Evolutionary conservation across 2,113 vertebrate species (phyloP), one percentile per base, ranked within the genome.

Genomic region (Rhabdomys dilectus): DNA sequence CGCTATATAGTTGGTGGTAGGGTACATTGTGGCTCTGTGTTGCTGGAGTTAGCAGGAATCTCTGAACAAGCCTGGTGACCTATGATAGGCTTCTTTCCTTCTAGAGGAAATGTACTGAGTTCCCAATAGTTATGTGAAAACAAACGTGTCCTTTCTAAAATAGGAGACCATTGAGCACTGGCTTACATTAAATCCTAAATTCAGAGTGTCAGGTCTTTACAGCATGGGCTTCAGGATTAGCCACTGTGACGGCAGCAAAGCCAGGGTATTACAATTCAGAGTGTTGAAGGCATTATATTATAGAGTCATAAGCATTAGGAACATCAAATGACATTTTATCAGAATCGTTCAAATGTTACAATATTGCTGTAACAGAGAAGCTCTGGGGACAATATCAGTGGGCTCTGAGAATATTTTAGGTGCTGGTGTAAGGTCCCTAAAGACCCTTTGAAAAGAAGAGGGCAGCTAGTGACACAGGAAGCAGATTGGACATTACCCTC

Each of bases 141-240:
- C 12, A 60, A 81, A 58, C 4, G 19, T 95, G 39, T 10, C 91
- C 17, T 94, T 96, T 72, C 31, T 89, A 53, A 95, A 58, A 36
- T 26, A 58, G 56, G 42, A 66, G 81, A 13, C 42, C 70, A 70
- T 24, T 48, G 60, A 56, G 81, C 22, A 92, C 84, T 76, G 88
- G 81, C 85, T 96, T 36, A 91, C 9, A 60, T 80, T 88, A 80
- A 64, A 70, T 68, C 42, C 51, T 88, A 80, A 91, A 31, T 94
- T 90, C 45, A 76, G 77, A 92, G 10, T 94, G 51, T 86, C 48
- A 66, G 60, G 39, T 90, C 51, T n/a, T 70, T 93, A 77, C 2
- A 88, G 19, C 60, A 64, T 92, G 68, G 29, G 16, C 60, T 82
- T 75, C 13, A 76, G 39, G n/a, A 53, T 81, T 77, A 77, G 72